Evolutionary conservation across 1,140 invertebrate genomes (phyloP).

Genomic region (Patella vulgata): DNA sequence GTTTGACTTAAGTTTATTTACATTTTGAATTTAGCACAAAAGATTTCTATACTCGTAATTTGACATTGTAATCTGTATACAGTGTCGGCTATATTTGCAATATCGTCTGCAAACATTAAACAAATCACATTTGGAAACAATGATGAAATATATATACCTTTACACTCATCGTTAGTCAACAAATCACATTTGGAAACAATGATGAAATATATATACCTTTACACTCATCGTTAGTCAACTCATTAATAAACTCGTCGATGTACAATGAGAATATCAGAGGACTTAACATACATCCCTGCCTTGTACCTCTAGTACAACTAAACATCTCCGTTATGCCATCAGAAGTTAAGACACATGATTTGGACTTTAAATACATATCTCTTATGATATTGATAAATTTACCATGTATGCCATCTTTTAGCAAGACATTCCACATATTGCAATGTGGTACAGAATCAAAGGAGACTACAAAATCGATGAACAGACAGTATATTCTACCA

Average conservation of each 20-base stretch:
- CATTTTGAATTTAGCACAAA: too few relatives aligned
- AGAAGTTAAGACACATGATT: background rate
- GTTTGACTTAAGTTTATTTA: too few relatives aligned
- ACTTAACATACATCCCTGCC: constrained; percentile 6
- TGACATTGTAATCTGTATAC: background rate
- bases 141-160: too few relatives aligned
- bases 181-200: too few relatives aligned
- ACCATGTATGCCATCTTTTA: background rate
- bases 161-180: background rate
- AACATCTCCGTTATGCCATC: background rate
- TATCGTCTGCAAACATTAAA: constrained; percentile 18
- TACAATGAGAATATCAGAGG: constrained; percentile 14
- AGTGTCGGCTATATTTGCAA: too few relatives aligned
- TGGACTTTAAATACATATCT: constrained; percentile 5
- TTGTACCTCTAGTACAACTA: background rate
- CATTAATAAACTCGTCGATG: constrained; percentile 13
- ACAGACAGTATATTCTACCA: constrained; percentile 1
- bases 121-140: background rate
- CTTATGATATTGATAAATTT: background rate
- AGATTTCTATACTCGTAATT: too few relatives aligned
- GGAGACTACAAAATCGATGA: constrained; percentile 2
- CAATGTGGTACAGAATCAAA: constrained; percentile 6
- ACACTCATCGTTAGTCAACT: background rate
- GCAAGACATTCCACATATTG: background rate
- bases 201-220: too few relatives aligned